Evolutionary conservation across 2,888 invertebrate genomes (phyloP).

Genomic region (Plebejus argus): DNA sequence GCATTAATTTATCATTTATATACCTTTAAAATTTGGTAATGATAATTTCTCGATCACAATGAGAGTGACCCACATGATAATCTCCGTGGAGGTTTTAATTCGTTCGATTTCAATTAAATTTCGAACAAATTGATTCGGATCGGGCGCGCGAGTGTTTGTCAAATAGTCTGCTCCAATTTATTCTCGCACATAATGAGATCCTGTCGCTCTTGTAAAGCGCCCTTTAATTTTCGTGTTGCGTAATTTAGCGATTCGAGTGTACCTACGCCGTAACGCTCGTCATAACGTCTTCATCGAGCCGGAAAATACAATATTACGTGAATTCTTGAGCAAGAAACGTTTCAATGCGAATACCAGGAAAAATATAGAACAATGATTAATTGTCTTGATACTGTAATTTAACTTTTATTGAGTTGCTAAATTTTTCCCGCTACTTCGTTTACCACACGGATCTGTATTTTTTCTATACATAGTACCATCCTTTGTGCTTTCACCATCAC

Average conservation of each 20-base stretch:
- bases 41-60: conserved; percentile 20
- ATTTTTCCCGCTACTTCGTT: too few relatives aligned
- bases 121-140: conserved; percentile 70
- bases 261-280: conserved; percentile 39
- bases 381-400: too few relatives aligned
- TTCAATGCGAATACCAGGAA: too few relatives aligned
- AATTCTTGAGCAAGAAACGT: not conserved
- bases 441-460: too few relatives aligned
- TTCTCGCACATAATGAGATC: conserved; percentile 72
- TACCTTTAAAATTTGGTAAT: conserved; percentile 24
- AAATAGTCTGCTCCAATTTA: conserved; percentile 75
- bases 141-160: conserved; percentile 72
- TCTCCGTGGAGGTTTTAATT: conserved; percentile 66
- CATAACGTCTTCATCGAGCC: conserved; percentile 21
- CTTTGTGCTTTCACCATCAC: too few relatives aligned
- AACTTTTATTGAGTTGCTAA: too few relatives aligned
- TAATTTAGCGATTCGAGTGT: conserved; percentile 48
- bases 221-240: conserved; percentile 64
- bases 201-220: conserved; percentile 61
- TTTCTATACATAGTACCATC: too few relatives aligned
- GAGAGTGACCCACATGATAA: conserved; percentile 48
- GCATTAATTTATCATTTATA: not conserved
- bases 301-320: not conserved
- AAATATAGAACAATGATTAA: too few relatives aligned
- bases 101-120: conserved; percentile 75